Conservation (phyloP, 2,113 vertebrate species). For the Bubo bubo region DNA sequence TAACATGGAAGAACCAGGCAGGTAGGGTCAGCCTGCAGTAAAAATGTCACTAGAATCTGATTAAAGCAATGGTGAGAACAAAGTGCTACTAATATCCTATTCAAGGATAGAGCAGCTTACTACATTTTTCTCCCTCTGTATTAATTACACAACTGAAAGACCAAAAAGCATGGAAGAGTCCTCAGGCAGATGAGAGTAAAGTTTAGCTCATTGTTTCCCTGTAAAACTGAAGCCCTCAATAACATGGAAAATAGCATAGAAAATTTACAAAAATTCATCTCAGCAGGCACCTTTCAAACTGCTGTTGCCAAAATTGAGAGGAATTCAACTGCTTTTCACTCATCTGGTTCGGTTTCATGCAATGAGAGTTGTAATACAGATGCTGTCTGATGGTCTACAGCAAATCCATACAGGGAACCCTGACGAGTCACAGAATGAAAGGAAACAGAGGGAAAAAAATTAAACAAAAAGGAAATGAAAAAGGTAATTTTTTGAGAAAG, state of each 20-base stretch:
- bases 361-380: not conserved
- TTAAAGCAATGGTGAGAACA: not conserved
- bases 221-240: not conserved
- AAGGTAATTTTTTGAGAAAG: not conserved
- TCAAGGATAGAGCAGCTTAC: not conserved
- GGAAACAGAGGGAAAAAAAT: not conserved
- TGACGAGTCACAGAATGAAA: not conserved
- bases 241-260: not conserved
- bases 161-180: not conserved
- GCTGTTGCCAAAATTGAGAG: not conserved
- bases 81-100: not conserved
- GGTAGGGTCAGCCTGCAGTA: not conserved
- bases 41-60: not conserved
- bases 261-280: not conserved
- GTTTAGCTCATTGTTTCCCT: not conserved
- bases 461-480: not conserved
- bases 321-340: not conserved
- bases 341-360: not conserved
- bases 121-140: not conserved
- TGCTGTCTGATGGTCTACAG: not conserved
- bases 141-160: not conserved
- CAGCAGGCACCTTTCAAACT: not conserved
- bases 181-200: not conserved
- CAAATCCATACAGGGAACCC: not conserved
- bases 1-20: not conserved